These are phyloP conservation scores for Xestia sexstrigata DNA, from an alignment of 2,888 invertebrate species.

Conservation along the genomic window DNA sequence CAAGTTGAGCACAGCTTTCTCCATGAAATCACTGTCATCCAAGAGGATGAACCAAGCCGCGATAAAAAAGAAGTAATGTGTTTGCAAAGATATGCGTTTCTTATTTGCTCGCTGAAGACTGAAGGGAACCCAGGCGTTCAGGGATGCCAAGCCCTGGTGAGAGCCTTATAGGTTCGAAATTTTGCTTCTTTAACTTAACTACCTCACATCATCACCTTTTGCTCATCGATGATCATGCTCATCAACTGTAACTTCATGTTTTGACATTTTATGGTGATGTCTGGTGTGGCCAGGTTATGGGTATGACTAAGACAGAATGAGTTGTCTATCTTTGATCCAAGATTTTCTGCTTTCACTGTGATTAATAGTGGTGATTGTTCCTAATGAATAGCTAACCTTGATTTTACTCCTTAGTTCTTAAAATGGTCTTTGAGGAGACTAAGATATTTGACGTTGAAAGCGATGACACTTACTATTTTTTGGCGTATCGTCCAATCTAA, in stretches of 20 bases:
- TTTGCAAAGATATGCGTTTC: constrained; percentile 90
- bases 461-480: no score
- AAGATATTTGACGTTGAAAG: background rate
- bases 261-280: constrained; percentile 65
- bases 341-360: background rate
- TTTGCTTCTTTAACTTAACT: constrained; percentile 87
- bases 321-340: background rate
- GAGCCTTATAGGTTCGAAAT: constrained; percentile 90
- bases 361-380: no score
- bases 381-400: background rate
- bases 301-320: constrained; percentile 62
- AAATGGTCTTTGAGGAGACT: background rate
- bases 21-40: constrained; percentile 72
- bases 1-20: constrained; percentile 73
- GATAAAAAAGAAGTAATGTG: constrained; percentile 86
- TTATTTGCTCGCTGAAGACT: constrained; percentile 91
- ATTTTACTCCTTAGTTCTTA: background rate
- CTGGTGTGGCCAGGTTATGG: constrained; percentile 57
- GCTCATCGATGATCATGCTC: constrained; percentile 69
- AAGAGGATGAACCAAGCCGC: constrained; percentile 76
- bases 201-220: constrained; percentile 71
- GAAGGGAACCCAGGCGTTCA: constrained; percentile 90
- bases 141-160: constrained; percentile 91
- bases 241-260: constrained; percentile 59
- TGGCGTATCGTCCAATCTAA: background rate